Evolutionary conservation across 2,888 invertebrate genomes (phyloP).

Genomic region (Diloba caeruleocephala): DNA sequence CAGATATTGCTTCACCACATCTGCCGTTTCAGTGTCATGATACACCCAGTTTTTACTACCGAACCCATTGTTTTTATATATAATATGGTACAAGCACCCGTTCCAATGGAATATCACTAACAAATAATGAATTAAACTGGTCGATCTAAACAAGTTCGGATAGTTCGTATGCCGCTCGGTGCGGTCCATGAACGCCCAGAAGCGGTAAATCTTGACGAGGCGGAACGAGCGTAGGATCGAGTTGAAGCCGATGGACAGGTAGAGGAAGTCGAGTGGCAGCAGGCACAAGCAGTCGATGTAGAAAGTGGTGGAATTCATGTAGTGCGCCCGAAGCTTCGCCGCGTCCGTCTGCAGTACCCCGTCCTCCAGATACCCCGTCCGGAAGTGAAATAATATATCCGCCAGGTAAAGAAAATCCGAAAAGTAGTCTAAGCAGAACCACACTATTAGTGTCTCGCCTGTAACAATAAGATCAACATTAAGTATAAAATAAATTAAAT

Average conservation of each 20-base stretch:
- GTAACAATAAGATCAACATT: constrained; percentile 71
- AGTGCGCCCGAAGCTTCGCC: constrained; percentile 97
- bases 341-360: constrained; percentile 99
- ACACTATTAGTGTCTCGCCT: constrained; percentile 96
- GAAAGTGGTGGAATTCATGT: constrained; percentile 99
- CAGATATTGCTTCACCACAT: constrained; percentile 98
- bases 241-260: constrained; percentile 98
- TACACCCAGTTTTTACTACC: constrained; percentile 98
- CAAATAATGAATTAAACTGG: constrained; percentile 98
- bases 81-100: constrained; percentile 99
- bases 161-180: constrained; percentile 99
- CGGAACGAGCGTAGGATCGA: constrained; percentile 98
- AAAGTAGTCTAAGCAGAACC: constrained; percentile 99
- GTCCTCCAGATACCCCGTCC: constrained; percentile 99
- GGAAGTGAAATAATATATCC: constrained; percentile 99
- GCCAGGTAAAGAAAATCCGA: constrained; percentile 98
- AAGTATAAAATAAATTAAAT: neutral
- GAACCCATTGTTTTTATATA: constrained; percentile 98
- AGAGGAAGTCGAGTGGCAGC: constrained; percentile 98
- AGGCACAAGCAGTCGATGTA: constrained; percentile 99
- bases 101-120: constrained; percentile 99
- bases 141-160: constrained; percentile 98
- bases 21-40: constrained; percentile 95
- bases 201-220: constrained; percentile 98
- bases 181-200: constrained; percentile 99